These are phyloP conservation scores for Clinocottus analis DNA, from an alignment of 2,113 vertebrate species.

Conservation along the genomic window DNA sequence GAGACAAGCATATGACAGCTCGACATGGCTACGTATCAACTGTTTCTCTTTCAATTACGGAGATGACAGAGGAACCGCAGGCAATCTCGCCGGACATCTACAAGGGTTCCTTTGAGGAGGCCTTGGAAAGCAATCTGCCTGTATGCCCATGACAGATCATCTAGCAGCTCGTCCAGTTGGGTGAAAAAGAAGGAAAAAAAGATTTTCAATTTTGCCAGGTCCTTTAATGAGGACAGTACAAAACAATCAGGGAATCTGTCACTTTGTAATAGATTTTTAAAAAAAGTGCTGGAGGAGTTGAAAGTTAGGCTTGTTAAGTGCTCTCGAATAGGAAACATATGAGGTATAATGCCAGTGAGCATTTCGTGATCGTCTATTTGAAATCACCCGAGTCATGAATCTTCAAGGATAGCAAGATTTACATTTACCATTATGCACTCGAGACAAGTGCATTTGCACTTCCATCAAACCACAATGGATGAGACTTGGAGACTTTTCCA, in stretches of 20 bases:
- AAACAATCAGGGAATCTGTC: conserved; percentile 22
- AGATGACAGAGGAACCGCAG: conserved; percentile 56
- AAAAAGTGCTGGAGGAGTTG: not conserved
- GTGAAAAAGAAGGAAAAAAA: not conserved
- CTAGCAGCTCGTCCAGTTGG: conserved; percentile 5
- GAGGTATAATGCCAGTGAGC: not conserved
- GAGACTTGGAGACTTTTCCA: not conserved
- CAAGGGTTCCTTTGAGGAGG: conserved; percentile 44
- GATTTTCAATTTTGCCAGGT: conserved; percentile 10
- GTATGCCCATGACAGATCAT: conserved; percentile 23
- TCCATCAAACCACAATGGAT: not conserved
- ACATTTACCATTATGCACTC: not conserved
- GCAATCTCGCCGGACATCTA: conserved; percentile 50
- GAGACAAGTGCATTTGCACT: not conserved
- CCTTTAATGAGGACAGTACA: conserved; percentile 17
- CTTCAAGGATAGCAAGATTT: not conserved
- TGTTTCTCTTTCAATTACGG: conserved; percentile 72
- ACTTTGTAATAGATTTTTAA: conserved; percentile 12
- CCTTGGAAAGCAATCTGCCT: conserved; percentile 35
- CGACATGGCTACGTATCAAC: conserved; percentile 64
- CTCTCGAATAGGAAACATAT: not conserved
- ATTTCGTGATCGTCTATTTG: not conserved
- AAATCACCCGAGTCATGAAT: not conserved
- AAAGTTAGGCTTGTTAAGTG: not conserved
- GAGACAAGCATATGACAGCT: conserved; percentile 57